phyloP scores from a whole-genome alignment of 2,797 vertebrate genomes.

The Rhinogobio ventralis region DNA sequence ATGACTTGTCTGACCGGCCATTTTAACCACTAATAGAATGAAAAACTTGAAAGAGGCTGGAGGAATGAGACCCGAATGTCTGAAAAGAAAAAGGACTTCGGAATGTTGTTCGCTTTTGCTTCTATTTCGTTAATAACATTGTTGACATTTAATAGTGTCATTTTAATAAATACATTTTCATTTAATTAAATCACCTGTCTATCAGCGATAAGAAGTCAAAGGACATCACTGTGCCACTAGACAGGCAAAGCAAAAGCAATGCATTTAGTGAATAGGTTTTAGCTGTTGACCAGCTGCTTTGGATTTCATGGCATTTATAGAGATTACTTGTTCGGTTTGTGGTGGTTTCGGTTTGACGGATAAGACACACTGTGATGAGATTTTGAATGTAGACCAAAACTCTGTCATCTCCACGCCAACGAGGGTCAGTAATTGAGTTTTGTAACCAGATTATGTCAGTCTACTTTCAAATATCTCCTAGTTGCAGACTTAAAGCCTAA shows the following conservation, averaged over 20 bases:
- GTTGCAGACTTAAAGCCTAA: not conserved
- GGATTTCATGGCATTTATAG: conserved; percentile 36
- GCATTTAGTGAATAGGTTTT: not conserved
- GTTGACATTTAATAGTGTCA: not conserved
- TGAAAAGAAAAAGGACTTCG: not conserved
- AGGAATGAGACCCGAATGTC: conserved; percentile 23
- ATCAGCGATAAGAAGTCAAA: not conserved
- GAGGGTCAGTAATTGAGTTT: not conserved
- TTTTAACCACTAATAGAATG: conserved; percentile 44
- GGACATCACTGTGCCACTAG: not conserved
- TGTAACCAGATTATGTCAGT: not conserved
- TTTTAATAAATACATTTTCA: not conserved
- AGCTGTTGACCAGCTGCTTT: conserved; percentile 33
- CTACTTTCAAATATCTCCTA: not conserved
- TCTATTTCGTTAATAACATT: not conserved
- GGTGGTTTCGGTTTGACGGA: conserved; percentile 20
- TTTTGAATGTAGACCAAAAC: conserved; percentile 7
- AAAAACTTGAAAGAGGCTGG: conserved; percentile 33
- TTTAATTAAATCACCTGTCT: not conserved
- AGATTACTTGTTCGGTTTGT: conserved; percentile 37
- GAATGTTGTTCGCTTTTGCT: not conserved
- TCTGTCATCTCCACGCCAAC: not conserved
- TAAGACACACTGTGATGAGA: conserved; percentile 8
- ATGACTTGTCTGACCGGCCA: conserved; percentile 39
- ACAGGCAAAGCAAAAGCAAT: not conserved